Evolutionary conservation across 2,113 vertebrate genomes (phyloP), one percentile per base, ranked within the genome.

Genomic region (Motacilla alba): DNA sequence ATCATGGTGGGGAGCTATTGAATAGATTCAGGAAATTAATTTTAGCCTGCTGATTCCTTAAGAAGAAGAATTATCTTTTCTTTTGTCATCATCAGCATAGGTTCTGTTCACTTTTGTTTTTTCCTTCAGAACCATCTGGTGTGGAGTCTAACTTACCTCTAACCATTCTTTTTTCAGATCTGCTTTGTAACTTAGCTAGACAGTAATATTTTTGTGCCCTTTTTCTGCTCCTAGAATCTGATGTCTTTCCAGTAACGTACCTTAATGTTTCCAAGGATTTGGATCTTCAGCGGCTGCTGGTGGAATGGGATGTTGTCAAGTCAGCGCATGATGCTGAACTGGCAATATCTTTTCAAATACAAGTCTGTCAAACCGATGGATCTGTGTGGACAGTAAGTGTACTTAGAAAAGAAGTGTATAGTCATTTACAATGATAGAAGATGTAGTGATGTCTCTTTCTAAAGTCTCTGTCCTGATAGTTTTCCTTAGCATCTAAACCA

Each of bases 331-430:
- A 91, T 16, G 88, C 94, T 90, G 85, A 96, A 66, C 79, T 95
- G 52, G 66, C 96, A 46, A 96, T 98, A 80, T 44, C 87, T 59
- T 98, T 98, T 94, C 96, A 98, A 88, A 98, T 98, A 91, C 62
- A 98, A 86, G 95, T 98, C 55, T 49, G 10, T 85, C 94, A 50
- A 95, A 39, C 19, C 4, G 24, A 79, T 52, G 83, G 67, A 80
- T 84, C 41, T 77, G 70, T 97, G 79, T 84, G 92, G 94, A 95
- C 50, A 68, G 98, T 98, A 97, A 97, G 98, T 97, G 46, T 78
- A 21, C 83, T 84, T 84, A 59, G 11, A 23, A 66, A 62, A 55
- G 41, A 55, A 13, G 0, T 59, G 1, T n/a, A 27, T 60, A 69
- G 8, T 24, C 33, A 35, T 62, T 93, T 82, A 13, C 28, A 53